Percentiles rank a stretch among this genome's conserved stretches.
Conservation (phyloP, 2,113 vertebrate genomes). For the Strix uralensis region DNA sequence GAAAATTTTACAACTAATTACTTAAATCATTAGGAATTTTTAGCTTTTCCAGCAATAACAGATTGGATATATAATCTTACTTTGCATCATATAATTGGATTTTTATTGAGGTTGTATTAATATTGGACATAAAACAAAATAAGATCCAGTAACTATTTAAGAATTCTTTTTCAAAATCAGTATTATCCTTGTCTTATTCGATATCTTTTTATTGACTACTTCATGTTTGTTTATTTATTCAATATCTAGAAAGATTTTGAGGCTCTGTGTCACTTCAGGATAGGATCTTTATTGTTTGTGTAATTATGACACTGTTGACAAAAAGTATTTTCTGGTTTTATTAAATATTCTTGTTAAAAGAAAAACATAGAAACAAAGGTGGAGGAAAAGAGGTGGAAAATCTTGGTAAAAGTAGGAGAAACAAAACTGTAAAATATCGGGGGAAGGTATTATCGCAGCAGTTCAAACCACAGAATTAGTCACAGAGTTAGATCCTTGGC, state of each 20-base stretch:
- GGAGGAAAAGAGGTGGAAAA: not conserved
- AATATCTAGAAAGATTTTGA: not conserved
- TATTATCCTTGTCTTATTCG: not conserved
- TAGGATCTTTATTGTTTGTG: not conserved
- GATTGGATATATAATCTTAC: not conserved
- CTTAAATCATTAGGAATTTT: slow-evolving; percentile 10
- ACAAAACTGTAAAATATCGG: not conserved
- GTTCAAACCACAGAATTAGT: not conserved
- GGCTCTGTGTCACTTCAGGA: not conserved
- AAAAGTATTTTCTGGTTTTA: not conserved
- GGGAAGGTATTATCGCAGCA: not conserved
- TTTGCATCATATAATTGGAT: not conserved
- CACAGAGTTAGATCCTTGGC: not conserved
- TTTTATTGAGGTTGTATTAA: not conserved
- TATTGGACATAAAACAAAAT: not conserved
- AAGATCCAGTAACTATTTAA: not conserved
- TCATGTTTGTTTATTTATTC: not conserved
- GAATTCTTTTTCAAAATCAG: not conserved
- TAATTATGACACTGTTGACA: not conserved
- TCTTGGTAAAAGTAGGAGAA: not conserved
- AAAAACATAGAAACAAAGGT: not conserved
- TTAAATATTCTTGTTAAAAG: not conserved
- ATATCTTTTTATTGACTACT: not conserved
- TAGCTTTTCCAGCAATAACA: not conserved
- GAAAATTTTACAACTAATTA: slow-evolving; percentile 43